These are phyloP conservation scores for Harmothoe impar DNA, from an alignment of 2,888 invertebrate genomes.

Conservation along the genomic window DNA sequence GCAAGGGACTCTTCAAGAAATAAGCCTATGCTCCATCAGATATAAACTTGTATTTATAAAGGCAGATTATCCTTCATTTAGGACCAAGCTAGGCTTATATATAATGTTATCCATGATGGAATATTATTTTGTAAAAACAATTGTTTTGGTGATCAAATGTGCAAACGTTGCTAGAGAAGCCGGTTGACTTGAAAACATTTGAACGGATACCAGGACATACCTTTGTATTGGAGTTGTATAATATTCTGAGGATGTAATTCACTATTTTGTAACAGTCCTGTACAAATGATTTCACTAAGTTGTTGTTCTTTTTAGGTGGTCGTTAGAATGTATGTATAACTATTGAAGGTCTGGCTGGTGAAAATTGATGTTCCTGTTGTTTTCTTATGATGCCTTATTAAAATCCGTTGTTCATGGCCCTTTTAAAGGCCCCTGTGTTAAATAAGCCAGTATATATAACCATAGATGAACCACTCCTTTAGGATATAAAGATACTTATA, in stretches of 20 bases:
- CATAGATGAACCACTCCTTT: too few species aligned
- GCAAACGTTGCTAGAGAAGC: not conserved
- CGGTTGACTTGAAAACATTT: not conserved
- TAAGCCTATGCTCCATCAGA: not conserved
- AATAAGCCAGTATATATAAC: too few species aligned
- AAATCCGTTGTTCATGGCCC: not conserved
- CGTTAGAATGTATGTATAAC: not conserved
- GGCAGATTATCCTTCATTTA: not conserved
- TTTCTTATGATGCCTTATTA: not conserved
- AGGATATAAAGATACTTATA: not conserved
- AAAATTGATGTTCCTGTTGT: not conserved
- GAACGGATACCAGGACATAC: not conserved
- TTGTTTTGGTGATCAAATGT: not conserved
- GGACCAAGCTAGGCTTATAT: not conserved
- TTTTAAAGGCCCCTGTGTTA: not conserved
- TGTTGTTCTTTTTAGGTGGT: not conserved
- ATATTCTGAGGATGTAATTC: not conserved
- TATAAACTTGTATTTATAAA: constrained; percentile 34
- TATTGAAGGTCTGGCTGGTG: not conserved
- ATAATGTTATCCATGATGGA: not conserved
- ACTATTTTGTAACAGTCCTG: not conserved
- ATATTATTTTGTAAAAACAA: not conserved
- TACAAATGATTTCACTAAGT: not conserved
- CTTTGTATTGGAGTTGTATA: not conserved
- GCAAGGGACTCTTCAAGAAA: constrained; percentile 65